Conservation (phyloP, 2,888 invertebrate species). For the Lochmaea crataegi region DNA sequence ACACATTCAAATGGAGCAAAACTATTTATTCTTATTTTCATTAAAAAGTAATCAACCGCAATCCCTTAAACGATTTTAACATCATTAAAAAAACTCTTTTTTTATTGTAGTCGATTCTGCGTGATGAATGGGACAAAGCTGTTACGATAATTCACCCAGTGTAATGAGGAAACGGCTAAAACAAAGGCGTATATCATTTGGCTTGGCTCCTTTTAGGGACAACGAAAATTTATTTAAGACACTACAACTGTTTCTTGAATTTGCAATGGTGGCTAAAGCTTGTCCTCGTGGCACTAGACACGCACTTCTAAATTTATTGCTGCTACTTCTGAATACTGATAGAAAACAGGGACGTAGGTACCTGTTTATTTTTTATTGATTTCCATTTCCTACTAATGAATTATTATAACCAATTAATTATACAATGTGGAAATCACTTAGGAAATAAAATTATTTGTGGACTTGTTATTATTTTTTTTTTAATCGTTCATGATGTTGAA, state of each 20-base stretch:
- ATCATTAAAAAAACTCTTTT: constrained; percentile 15
- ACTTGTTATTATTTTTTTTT: no score
- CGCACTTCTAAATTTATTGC: constrained; percentile 44
- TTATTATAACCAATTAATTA: no score
- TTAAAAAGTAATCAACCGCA: not conserved
- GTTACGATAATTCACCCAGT: constrained; percentile 36
- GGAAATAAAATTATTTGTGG: no score
- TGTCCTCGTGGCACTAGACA: constrained; percentile 45
- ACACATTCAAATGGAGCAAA: no score
- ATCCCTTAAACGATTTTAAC: not conserved
- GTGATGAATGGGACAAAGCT: constrained; percentile 22
- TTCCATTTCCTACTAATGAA: not conserved
- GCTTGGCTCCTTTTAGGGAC: constrained; percentile 37
- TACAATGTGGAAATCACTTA: no score
- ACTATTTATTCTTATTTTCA: not conserved
- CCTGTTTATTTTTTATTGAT: constrained; percentile 2
- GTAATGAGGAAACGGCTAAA: constrained; percentile 38
- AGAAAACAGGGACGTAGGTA: constrained; percentile 4
- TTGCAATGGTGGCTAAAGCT: constrained; percentile 47
- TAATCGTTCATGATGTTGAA: no score
- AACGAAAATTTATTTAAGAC: constrained; percentile 45
- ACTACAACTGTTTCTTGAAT: constrained; percentile 46
- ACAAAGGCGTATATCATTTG: constrained; percentile 37
- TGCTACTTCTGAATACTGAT: constrained; percentile 3
- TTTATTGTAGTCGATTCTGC: constrained; percentile 15